Evolutionary conservation across 2,888 invertebrate genomes (phyloP), one percentile per base, ranked within the genome.

Genomic region (Nomada fabriciana): DNA sequence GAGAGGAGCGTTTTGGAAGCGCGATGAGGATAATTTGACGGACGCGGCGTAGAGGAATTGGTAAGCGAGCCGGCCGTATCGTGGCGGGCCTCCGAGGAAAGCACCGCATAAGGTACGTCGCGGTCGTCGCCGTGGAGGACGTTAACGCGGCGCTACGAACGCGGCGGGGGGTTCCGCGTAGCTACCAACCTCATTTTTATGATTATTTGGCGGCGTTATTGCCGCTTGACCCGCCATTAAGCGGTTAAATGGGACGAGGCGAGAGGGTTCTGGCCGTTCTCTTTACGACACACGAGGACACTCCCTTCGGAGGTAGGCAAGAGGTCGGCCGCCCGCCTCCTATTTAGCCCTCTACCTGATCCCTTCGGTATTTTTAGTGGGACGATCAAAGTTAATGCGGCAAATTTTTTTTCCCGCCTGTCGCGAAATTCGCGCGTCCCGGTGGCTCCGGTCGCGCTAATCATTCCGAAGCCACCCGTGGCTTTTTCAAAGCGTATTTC

Each of bases 151-250:
- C 84, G 82, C 84, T 89, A 87, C 83, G 82, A 75, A 82, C 83
- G 73, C 86, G 73, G 82, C 86, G 81, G 89, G 88, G 88, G 87
- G 84, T 84, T 83, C 76, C 85, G 80, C 82, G 79, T 78, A 76
- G 91, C 91, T 91, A 91, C 90, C 91, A 90, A 82, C 87, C 87
- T 84, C 86, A 85, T 91, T 91, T 92, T 92, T 91, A 91, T 89
- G 90, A 91, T 91, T 90, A 92, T 92, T 92, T 84, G 88, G 85
- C 87, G 84, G 91, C 87, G 89, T 92, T 92, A 92, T 91, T 89
- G 90, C 90, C 91, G 88, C 91, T 91, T 91, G 91, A 92, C 92
- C 91, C 84, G 86, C 86, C 89, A 91, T 91, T 90, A 91, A 91
- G 82, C 91, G 89, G 90, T 91, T 90, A 90, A 92, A 91, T 75